Evolutionary conservation across 1,140 invertebrate genomes (phyloP), one percentile per base, ranked within the genome.

Genomic region (Saccostrea glomerata): DNA sequence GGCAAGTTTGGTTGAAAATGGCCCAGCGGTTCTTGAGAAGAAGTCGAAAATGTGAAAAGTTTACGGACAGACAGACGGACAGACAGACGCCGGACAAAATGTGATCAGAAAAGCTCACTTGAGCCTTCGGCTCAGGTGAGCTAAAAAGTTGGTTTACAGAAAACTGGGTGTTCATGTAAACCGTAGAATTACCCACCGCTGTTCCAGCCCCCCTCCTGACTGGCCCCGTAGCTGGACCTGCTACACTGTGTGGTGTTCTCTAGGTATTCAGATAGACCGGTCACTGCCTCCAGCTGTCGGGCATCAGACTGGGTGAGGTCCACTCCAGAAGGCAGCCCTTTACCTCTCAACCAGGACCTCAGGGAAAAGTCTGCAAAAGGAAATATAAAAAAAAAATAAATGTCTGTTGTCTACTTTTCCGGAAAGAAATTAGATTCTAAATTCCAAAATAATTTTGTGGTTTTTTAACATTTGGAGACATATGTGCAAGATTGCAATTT

Each of bases 291-390:
- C 25, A 77, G 25, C 70, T 36, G 70, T 36, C 70, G 23, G 70
- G 70, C 70, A 77, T 77, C 23, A 5, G 70, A 13, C 12, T 25
- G 70, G 70, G 25, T 30, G 12, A 84, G 82, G 40, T 54, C 20
- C 40, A 30, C 40, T 23, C 40, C 82, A 5, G 47, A 4, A 6
- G 82, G 2, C 54, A 84, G 20, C 12, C 82, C 82, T 23, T 54
- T 84, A 56, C 54, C 47, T n/a, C 40, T 56, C 9, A 84, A 54
- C 82, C 82, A 84, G 1, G 82, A 55, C 40, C 55, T 47, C 11
- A 84, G 20, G 0, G 82, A 84, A 36, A 84, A 84, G 54, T 84
- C 82, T 84, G 82, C 2, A 47, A 56, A 84, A 84, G 23, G 4
- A 77, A 36, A 77, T 25, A 77, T 25, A 60, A 60, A 60, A 11